Base-by-base conservation (phyloP, 2,888 invertebrate species). In the Teinopalpus imperialis region DNA sequence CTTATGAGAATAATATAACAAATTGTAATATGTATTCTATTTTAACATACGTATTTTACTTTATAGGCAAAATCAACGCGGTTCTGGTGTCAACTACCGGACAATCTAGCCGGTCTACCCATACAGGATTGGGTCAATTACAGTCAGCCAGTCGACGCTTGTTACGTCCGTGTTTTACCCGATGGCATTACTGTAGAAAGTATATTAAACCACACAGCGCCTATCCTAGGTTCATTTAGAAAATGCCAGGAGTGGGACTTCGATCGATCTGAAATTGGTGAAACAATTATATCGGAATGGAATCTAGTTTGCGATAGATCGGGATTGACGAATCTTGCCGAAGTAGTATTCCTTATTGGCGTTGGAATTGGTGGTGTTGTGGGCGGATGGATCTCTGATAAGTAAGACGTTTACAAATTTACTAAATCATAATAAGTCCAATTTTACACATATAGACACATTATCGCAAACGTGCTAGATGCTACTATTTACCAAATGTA, bases 301-400 rank as follows among this genome's bases (percentile, higher is more conserved):
- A 83, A 91, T 61, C 79, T 95, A 56, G 93, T 95, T 8, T 95
- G 95, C 68, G 94, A 94, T 56, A 90, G 91, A 63, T 91, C 92
- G 48, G 90, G 91, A 59, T 78, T 94, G 43, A 92, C 91, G 49
- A 94, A 92, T 66, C 81, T 94, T 18, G 93, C 94, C 6, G 95
- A 95, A 79, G 94, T 94, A 80, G 91, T 93, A 71, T 95, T 95
- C 74, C 81, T 95, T 50, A 83, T 92, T 14, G 95, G 95, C 20
- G 94, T 95, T 7, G 94, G 94, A 44, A 81, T 93, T 30, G 95
- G 95, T 40, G 95, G 95, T 39, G 91, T 95, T 8, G 90, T 94
- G n/a, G 94, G 94, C 49, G 95, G 95, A 13, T 92, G 93, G 75
- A 90, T 95, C 42, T 94, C 95, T 2, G 95, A 95, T 77, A 94